phyloP scores from a whole-genome alignment of 2,797 vertebrate species.

The Zalophus californianus region DNA sequence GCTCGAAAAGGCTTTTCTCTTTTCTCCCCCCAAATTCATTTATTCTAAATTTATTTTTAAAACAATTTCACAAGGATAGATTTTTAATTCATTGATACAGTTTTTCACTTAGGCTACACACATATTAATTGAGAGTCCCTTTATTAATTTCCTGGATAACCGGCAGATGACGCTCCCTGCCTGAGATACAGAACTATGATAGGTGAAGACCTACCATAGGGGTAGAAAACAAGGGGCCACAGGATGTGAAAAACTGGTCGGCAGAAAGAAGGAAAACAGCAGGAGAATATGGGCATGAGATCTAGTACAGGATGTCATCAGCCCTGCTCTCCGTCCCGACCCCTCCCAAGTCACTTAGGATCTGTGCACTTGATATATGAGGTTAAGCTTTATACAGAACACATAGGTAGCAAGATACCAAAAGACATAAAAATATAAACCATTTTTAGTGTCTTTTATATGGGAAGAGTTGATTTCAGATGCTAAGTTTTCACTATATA shows the following conservation, averaged over 20 bases:
- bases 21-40: background rate
- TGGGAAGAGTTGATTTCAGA: constrained; percentile 2
- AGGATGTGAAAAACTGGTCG: background rate
- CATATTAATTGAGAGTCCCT: background rate
- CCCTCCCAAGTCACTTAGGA: background rate
- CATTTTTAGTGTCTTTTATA: background rate
- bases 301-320: background rate
- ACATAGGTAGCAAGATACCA: background rate
- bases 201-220: background rate
- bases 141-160: background rate
- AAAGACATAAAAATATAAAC: background rate
- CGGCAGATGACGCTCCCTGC: background rate
- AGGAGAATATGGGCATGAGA: background rate
- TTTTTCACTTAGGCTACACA: background rate
- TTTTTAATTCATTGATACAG: background rate
- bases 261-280: background rate
- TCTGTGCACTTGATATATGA: background rate
- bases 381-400: background rate
- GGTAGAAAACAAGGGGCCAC: background rate
- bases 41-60: constrained; percentile 25
- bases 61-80: background rate
- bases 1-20: constrained; percentile 44
- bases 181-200: background rate
- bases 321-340: background rate
- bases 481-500: constrained; percentile 8